These are phyloP conservation scores for Falcaria lacertinaria DNA, from an alignment of 2,888 invertebrate genomes.

Conservation along the genomic window DNA sequence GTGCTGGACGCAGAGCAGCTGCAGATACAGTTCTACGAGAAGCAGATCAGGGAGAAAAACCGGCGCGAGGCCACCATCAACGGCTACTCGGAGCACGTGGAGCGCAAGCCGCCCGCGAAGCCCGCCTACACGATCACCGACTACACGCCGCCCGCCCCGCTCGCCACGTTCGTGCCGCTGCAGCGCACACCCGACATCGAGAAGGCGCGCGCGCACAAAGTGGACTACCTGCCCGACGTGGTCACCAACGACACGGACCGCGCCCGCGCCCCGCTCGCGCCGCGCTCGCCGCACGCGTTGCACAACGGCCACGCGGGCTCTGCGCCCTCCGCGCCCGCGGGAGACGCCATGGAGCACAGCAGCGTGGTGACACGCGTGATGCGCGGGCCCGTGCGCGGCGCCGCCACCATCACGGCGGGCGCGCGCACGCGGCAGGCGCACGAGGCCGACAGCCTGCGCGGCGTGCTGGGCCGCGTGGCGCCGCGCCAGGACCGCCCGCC, in stretches of 20 bases:
- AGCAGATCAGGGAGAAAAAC: slow-evolving; percentile 63
- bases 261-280: slow-evolving; percentile 29
- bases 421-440: slow-evolving; percentile 76
- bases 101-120: slow-evolving; percentile 40
- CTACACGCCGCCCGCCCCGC: slow-evolving; percentile 61
- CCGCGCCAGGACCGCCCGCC: slow-evolving; percentile 36
- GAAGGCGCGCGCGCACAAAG: slow-evolving; percentile 67
- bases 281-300: slow-evolving; percentile 25
- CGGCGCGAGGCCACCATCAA: slow-evolving; percentile 39
- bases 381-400: slow-evolving; percentile 86
- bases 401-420: slow-evolving; percentile 82
- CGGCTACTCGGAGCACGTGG: slow-evolving; percentile 29
- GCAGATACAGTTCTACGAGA: slow-evolving; percentile 75
- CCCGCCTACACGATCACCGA: slow-evolving; percentile 69
- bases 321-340: slow-evolving; percentile 29
- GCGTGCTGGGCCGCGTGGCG: slow-evolving; percentile 62
- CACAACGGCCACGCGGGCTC: slow-evolving; percentile 39
- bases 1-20: slow-evolving; percentile 62
- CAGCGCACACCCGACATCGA: slow-evolving; percentile 75
- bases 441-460: slow-evolving; percentile 63
- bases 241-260: slow-evolving; percentile 61
- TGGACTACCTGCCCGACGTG: slow-evolving; percentile 70
- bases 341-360: slow-evolving; percentile 74
- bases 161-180: slow-evolving; percentile 67
- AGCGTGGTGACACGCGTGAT: slow-evolving; percentile 86